Evolutionary conservation across 2,113 vertebrate genomes (phyloP), one percentile per base, ranked within the genome.

Genomic region (Cepphus grylle): DNA sequence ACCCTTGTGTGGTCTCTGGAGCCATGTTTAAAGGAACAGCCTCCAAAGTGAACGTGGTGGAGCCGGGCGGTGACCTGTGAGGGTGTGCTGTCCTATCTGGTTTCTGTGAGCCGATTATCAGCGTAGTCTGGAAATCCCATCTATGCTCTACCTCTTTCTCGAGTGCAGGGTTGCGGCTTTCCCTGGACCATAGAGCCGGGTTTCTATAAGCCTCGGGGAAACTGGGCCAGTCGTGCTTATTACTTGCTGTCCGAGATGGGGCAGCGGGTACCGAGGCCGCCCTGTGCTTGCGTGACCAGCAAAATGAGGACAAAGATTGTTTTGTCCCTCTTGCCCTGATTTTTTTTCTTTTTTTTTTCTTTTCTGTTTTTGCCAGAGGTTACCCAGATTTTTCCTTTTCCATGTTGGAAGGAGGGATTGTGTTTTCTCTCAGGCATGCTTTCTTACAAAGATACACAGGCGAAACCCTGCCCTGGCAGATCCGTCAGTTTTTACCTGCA

Each of bases 1-100:
- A 98, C 97, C 97, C 97, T 97, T 97, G 91, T 94, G 96, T 92
- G 83, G 74, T 94, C 77, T 53, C 72, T 50, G 63, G 88, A 95
- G 88, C 91, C 87, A 71, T 20, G 22, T 80, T 94, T 94, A 97
- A 96, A 96, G 81, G 58, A 66, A 34, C 14, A 6, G 89, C 7
- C 3, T 81, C 86, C 38, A 70, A 69, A 89, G 84, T 1, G 36
- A 83, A 38, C 1, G 0, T 26, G 6, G 55, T 10, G 40, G 65
- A 91, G 65, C 43, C 0, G 1, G 42, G 47, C 0, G 0, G 34
- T 80, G 91, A 70, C 89, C 93, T 87, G 78, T 40, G 62, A 85
- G 91, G 20, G 20, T 36, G 50, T 26, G 42, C 74, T 87, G 70
- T 62, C 58, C 87, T 82, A 4, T 63, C 80, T 85, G n/a, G 20